A percentile compares a stretch with the other conserved stretches of the same genome.
Conservation (phyloP, 2,113 vertebrate genomes). For the Cavia porcellus region DNA sequence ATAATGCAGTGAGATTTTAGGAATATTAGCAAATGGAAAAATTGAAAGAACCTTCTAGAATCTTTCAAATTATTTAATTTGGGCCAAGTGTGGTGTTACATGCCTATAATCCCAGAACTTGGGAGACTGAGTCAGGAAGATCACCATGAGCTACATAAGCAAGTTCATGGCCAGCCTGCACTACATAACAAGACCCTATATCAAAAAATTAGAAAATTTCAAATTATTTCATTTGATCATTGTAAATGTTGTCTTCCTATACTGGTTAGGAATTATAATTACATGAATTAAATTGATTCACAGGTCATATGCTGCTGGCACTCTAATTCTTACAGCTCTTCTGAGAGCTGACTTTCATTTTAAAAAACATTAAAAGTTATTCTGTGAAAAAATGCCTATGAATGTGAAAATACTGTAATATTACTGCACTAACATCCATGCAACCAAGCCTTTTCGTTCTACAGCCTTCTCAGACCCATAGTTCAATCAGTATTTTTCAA, state of each 20-base stretch:
- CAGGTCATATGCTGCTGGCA: neutral
- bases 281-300: neutral
- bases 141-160: no score
- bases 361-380: neutral
- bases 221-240: neutral
- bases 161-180: no score
- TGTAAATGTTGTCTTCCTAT: neutral
- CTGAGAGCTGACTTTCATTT: neutral
- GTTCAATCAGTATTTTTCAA: neutral
- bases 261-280: neutral
- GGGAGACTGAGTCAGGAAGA: no score
- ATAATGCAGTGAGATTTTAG: neutral
- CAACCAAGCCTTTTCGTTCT: neutral
- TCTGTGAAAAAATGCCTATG: neutral
- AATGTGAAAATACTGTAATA: neutral
- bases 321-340: neutral
- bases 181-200: no score
- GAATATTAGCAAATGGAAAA: neutral
- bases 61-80: neutral
- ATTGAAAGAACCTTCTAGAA: neutral
- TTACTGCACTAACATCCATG: neutral
- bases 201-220: neutral
- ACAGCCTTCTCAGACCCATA: neutral
- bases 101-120: no score
- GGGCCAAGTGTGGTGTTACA: no score